Base-by-base conservation (phyloP, 2,113 vertebrate genomes). In the Oophaga pumilio region DNA sequence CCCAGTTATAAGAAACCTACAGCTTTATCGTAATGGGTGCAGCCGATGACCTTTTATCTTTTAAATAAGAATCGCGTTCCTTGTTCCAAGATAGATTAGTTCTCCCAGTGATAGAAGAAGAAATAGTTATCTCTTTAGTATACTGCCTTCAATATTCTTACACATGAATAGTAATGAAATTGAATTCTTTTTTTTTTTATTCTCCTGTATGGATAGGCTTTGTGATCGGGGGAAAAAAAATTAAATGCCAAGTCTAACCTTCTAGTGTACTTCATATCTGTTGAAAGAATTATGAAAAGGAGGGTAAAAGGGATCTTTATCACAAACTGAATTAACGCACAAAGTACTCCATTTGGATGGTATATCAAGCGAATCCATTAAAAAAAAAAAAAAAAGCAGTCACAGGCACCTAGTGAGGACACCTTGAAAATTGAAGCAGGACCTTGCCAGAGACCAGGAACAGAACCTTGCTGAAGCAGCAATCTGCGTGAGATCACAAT, bases 351-450 rank as follows among this genome's bases (percentile, higher is more conserved):
- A 98, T 98, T 98, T 98, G 96, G 97, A 98, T 97, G 97, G 97
- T 99, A 98, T 97, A 98, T 99, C 97, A 98, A 97, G 96, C 97
- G 97, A 99, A 97, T 98, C 97, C 97, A 97, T 99, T 97, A 95
- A 95, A 96, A 81, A 86, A 85, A 76, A 84, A 85, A 73, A 86
- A 86, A 60, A 79, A 95, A 95, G 93, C 95, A 96, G 97, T 97
- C 97, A 97, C 97, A 97, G 96, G 94, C 96, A 95, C 95, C 94
- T 96, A 94, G 92, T 94, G 96, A 97, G 98, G 97, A 99, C 97
- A 99, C 98, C 98, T 99, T 99, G 98, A 99, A 96, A 79, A 98
- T 96, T 96, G 97, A 97, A 98, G 96, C 98, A 49, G 95, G 97
- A 98, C 97, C 97, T 99, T 99, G 95, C 94, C 94, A 95, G 95